A percentile compares a stretch with the other conserved stretches of the same genome.
Evolutionary conservation across 2,113 vertebrate species (phyloP).

Genomic region (Neodontobutis hainanensis): DNA sequence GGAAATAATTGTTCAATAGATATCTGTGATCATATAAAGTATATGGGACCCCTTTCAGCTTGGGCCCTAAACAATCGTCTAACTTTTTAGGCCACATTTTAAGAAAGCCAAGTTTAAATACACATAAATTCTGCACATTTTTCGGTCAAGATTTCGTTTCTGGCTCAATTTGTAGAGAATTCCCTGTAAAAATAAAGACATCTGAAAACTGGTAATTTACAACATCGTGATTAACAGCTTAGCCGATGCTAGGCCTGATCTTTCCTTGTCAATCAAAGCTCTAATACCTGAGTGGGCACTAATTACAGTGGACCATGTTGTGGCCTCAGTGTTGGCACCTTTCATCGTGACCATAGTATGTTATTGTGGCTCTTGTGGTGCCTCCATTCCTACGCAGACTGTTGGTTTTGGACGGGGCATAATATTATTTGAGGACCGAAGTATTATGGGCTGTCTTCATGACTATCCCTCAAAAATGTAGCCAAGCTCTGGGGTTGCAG

Average conservation of each 20-base stretch:
- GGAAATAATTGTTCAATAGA: too few species aligned
- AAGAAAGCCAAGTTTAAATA: not conserved
- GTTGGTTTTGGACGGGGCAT: constrained; percentile 65
- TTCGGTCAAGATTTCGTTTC: constrained; percentile 11
- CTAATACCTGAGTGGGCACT: constrained; percentile 31
- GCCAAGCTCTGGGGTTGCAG: constrained; percentile 30
- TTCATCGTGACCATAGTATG: constrained; percentile 30
- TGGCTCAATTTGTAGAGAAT: not conserved
- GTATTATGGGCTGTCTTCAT: constrained; percentile 31
- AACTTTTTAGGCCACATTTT: too few species aligned
- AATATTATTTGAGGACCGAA: constrained; percentile 56
- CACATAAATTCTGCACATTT: not conserved
- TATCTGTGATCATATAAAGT: too few species aligned
- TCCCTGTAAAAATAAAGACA: constrained; percentile 10
- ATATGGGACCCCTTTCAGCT: too few species aligned
- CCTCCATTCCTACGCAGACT: constrained; percentile 55
- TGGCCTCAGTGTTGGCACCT: constrained; percentile 17
- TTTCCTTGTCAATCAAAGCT: constrained; percentile 28
- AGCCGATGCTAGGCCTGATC: constrained; percentile 16
- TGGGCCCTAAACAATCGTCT: too few species aligned
- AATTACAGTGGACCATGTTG: constrained; percentile 36
- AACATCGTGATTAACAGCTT: constrained; percentile 37
- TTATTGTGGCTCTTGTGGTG: constrained; percentile 54
- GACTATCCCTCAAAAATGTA: constrained; percentile 31
- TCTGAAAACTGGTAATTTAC: constrained; percentile 43